Conservation (phyloP, 2,888 invertebrate genomes). For the Pseudeuparius sepicola region DNA sequence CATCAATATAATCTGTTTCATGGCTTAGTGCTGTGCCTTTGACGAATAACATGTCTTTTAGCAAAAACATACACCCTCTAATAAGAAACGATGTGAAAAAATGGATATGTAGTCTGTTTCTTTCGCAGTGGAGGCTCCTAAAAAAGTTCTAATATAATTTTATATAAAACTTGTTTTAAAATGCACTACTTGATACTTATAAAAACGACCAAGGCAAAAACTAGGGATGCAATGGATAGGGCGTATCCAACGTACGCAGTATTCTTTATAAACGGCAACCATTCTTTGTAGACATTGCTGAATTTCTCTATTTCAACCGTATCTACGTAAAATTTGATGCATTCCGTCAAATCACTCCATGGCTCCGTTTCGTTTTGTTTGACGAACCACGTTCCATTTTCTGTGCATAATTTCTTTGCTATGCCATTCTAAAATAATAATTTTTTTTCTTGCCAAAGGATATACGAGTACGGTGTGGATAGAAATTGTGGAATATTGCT, state of each 20-base stretch:
- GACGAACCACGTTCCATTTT: constrained; percentile 41
- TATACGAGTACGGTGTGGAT: too few species aligned
- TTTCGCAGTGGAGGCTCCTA: constrained; percentile 53
- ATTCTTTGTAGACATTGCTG: constrained; percentile 33
- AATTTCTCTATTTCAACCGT: constrained; percentile 7
- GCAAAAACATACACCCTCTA: constrained; percentile 47
- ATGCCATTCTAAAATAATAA: constrained; percentile 33
- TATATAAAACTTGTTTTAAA: background rate
- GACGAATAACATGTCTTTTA: constrained; percentile 48
- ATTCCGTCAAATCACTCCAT: constrained; percentile 44
- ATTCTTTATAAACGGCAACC: constrained; percentile 43
- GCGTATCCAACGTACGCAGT: constrained; percentile 46
- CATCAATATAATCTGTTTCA: constrained; percentile 36
- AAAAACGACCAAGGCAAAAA: constrained; percentile 44
- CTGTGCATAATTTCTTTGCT: constrained; percentile 41
- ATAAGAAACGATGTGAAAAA: constrained; percentile 56
- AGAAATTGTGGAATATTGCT: too few species aligned
- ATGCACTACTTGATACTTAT: constrained; percentile 44
- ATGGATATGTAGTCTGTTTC: constrained; percentile 57
- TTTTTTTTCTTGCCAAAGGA: too few species aligned
- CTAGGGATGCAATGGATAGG: constrained; percentile 42
- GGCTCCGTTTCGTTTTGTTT: constrained; percentile 30
- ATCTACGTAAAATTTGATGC: constrained; percentile 27
- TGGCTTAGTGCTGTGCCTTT: constrained; percentile 41
- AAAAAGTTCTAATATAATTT: constrained; percentile 18